Evolutionary conservation across 2,113 vertebrate species (phyloP).

Genomic region (Cepphus grylle): DNA sequence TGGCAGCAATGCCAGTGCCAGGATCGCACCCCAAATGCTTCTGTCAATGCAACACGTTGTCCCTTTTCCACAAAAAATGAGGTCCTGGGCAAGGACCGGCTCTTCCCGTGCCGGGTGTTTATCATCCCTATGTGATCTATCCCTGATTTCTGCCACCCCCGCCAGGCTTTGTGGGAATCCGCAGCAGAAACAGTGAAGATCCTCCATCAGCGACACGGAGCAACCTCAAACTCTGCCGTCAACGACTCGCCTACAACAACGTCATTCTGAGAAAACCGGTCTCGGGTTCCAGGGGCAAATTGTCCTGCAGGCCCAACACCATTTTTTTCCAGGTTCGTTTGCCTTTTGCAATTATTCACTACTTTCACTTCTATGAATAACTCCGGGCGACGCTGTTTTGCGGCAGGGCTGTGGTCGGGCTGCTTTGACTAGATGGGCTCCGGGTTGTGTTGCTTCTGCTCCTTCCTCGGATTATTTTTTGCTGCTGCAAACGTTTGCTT

Average conservation of each 20-base stretch:
- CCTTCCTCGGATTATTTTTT: background rate
- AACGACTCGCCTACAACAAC: background rate
- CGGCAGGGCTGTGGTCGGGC: background rate
- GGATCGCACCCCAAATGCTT: background rate
- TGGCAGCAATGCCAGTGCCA: background rate
- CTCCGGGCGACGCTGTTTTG: fast-evolving
- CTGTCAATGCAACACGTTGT: fast-evolving
- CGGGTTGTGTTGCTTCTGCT: background rate
- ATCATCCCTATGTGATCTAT: fast-evolving
- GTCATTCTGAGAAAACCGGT: background rate
- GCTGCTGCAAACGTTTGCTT: fast-evolving
- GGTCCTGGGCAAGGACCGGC: background rate
- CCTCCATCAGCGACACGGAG: background rate
- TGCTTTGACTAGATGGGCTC: background rate
- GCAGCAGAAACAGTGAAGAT: background rate
- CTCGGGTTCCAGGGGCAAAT: background rate
- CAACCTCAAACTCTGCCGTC: background rate
- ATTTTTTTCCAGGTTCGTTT: background rate
- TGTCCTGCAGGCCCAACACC: fast-evolving
- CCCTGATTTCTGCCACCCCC: background rate
- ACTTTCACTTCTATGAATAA: background rate
- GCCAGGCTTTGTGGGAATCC: background rate
- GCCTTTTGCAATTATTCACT: background rate
- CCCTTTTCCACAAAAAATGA: background rate
- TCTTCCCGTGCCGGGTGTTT: background rate